Percentiles rank a stretch among this genome's conserved stretches.
phyloP scores from a whole-genome alignment of 2,888 invertebrate genomes.

The Callosobruchus maculatus region DNA sequence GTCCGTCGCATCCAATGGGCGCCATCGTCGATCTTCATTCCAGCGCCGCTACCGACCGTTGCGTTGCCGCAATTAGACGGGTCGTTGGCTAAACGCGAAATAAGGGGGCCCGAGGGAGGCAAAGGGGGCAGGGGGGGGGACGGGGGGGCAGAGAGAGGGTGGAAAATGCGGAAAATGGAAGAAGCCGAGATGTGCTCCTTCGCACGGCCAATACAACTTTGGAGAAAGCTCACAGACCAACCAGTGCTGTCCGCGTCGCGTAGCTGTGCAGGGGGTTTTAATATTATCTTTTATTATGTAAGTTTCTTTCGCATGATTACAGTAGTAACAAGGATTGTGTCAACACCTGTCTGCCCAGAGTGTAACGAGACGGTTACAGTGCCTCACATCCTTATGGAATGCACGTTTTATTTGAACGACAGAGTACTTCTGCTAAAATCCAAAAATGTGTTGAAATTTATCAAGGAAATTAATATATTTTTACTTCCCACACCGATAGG shows the following conservation, averaged over 20 bases:
- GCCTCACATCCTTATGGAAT: no score
- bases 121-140: not conserved
- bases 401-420: no score
- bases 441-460: no score
- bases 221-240: not conserved
- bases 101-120: not conserved
- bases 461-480: no score
- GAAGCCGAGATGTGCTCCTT: not conserved
- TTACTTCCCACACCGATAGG: no score
- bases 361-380: no score
- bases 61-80: constrained; percentile 59
- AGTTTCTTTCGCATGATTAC: no score
- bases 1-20: constrained; percentile 58
- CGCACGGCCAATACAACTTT: constrained; percentile 1
- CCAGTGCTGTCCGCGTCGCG: not conserved
- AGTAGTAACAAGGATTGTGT: no score
- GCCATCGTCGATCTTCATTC: constrained; percentile 69
- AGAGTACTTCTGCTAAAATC: no score
- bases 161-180: constrained; percentile 8
- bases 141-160: not conserved
- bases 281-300: no score
- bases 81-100: constrained; percentile 56
- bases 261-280: no score
- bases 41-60: constrained; percentile 40
- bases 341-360: no score